phyloP scores from a whole-genome alignment of 2,113 vertebrate species.

The Cathartes aura region DNA sequence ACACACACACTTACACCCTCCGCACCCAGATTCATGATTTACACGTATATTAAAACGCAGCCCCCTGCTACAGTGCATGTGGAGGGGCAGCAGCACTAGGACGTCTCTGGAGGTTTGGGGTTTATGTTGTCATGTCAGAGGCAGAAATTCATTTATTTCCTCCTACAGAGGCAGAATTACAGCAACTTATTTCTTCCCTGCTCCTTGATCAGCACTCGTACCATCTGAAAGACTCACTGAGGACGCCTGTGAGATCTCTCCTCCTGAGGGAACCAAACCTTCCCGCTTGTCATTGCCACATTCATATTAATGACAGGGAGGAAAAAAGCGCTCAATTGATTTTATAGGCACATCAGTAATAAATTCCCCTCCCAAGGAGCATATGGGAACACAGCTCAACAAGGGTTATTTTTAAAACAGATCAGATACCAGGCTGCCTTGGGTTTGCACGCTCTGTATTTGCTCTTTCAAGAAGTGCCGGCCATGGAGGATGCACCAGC shows the following conservation, averaged over 20 bases:
- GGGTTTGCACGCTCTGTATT: background rate
- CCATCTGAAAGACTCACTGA: background rate
- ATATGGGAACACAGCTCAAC: background rate
- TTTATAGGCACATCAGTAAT: background rate
- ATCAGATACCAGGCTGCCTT: background rate
- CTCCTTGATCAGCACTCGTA: background rate
- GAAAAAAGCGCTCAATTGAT: background rate
- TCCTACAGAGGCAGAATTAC: background rate
- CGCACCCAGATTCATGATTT: background rate
- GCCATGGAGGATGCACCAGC: background rate
- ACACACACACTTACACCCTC: background rate
- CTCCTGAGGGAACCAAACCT: background rate
- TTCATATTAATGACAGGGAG: background rate
- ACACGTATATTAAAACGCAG: accelerated
- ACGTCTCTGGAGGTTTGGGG: background rate
- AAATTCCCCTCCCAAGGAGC: background rate
- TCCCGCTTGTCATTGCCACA: background rate
- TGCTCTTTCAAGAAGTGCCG: background rate
- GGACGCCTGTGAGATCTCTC: background rate
- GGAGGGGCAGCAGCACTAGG: background rate
- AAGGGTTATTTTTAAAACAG: background rate
- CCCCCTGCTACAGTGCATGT: accelerated
- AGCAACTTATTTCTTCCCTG: background rate
- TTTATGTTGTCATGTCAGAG: background rate
- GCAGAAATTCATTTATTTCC: background rate